Evolutionary conservation across 1,140 invertebrate genomes (phyloP), one percentile per base, ranked within the genome.

Genomic region (Sitophilus oryzae): DNA sequence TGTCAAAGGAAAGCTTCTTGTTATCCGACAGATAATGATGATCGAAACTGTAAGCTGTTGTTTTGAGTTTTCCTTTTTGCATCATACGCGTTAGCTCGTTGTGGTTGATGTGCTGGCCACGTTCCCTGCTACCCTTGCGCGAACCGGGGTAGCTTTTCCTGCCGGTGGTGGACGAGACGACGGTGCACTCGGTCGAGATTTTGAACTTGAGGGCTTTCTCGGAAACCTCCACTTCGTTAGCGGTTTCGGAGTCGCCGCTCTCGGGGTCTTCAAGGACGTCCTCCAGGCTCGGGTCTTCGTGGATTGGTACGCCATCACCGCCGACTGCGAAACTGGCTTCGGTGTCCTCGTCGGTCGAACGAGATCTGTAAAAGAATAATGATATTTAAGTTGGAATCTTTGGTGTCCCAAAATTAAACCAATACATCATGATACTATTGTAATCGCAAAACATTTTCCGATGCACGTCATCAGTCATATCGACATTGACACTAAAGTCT

Each of bases 201-300:
- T 84, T 85, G 59, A 84, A 84, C 62, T 86, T 87, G 0, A 86
- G 75, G 1, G 86, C 81, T 65, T 84, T 85, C 63, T 88, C 86
- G 43, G 83, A 85, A 43, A 87, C 77, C 61, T 86, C 85, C 1
- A 86, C 86, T 69, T 88, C 85, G 11, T 83, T 88, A 6, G 82
- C 83, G 1, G 82, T 84, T 62, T 68, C 66, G 0, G 79, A 78
- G 56, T 85, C 83, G 1, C 82, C 82, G 58, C 78, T 82, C 54
- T 82, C 81, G 10, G 77, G 72, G 53, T 79, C 80, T 23, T 82
- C 80, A 4, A 73, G 72, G 3, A 82, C 74, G 58, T 83, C 80
- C 37, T 77, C 79, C 6, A 79, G 53, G 14, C 74, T 78, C 11
- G 71, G 74, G 10, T 77, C 76, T 25, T 82, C 81, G 15, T 78